These are phyloP conservation scores for fruit fly (Drosophila melanogaster) DNA, from an alignment of 1,140 invertebrate species.

Conservation along the genomic window Release_6_plus_ISO1_MT NT_037436.4:18479001-18479500, in stretches of 20 bases:
- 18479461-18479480: constrained; percentile 49
- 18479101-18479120: constrained; percentile 9
- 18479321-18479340: too few relatives aligned
- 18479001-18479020: constrained; percentile 39
- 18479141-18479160: background rate
- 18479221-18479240: too few relatives aligned
- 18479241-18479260: too few relatives aligned
- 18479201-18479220: background rate
- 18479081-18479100: constrained; percentile 18
- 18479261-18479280: too few relatives aligned
- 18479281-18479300: too few relatives aligned
- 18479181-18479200: background rate
- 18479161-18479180: background rate
- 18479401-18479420: constrained; percentile 1
- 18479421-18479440: constrained; percentile 65
- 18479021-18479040: constrained; percentile 13
- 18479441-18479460: constrained; percentile 67
- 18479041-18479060: background rate
- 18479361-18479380: background rate
- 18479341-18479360: too few relatives aligned
- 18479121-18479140: background rate
- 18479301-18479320: too few relatives aligned
- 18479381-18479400: background rate
- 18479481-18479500: constrained; percentile 32
- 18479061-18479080: constrained; percentile 24